A percentile compares a stretch with the other conserved stretches of the same genome.
These are phyloP conservation scores for Eristalinus sepulchralis DNA, from an alignment of 2,888 invertebrate genomes.

Conservation along the genomic window DNA sequence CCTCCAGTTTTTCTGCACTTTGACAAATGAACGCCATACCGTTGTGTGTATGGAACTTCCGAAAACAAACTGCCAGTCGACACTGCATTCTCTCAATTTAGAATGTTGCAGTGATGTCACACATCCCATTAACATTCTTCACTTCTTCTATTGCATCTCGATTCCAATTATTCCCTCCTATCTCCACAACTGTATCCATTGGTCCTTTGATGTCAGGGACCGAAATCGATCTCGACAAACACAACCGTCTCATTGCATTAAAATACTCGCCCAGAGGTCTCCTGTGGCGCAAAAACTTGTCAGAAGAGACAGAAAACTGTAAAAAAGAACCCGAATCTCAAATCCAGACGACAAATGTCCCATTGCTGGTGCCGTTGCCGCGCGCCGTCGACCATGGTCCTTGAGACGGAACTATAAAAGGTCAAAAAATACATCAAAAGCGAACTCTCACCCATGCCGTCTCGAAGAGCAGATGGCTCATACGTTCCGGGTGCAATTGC, in stretches of 20 bases:
- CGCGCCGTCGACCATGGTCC: conserved; percentile 41
- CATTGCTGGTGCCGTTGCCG: conserved; percentile 14
- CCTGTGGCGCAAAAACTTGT: conserved; percentile 40
- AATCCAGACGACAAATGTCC: conserved; percentile 50
- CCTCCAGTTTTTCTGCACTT: too few relatives aligned
- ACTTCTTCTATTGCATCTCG: neutral
- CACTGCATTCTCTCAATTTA: neutral
- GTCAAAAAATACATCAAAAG: conserved; percentile 40
- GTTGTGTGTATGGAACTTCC: too few relatives aligned
- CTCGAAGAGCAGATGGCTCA: conserved; percentile 53
- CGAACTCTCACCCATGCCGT: neutral
- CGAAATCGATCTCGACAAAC: neutral
- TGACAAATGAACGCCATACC: too few relatives aligned
- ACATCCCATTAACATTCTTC: neutral
- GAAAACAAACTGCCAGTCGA: neutral
- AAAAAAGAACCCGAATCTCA: conserved; percentile 30
- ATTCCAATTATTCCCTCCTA: neutral
- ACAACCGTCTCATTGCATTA: conserved; percentile 33
- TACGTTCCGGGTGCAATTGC: conserved; percentile 62
- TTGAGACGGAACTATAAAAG: conserved; percentile 51
- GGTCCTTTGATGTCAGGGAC: neutral
- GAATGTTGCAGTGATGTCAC: neutral
- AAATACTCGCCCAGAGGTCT: conserved; percentile 32
- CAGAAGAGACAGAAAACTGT: conserved; percentile 7
- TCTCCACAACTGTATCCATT: too few relatives aligned